Conservation (phyloP, 2,113 vertebrate species). For the Chunga burmeisteri region DNA sequence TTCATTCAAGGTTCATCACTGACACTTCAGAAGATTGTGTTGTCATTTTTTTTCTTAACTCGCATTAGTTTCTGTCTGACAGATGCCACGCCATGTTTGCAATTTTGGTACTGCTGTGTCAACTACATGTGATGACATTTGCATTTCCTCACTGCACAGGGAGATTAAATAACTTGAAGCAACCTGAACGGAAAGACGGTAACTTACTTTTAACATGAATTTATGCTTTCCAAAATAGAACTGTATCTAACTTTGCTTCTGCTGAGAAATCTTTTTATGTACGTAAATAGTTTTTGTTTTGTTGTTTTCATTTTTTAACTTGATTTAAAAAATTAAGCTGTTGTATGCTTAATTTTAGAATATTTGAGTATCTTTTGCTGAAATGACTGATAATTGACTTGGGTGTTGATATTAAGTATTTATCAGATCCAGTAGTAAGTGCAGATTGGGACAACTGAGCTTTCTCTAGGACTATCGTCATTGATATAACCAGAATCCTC, state of each 20-base stretch:
- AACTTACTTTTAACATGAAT: background rate
- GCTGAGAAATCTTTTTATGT: background rate
- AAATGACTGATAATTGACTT: background rate
- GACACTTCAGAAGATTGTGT: background rate
- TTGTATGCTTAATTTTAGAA: background rate
- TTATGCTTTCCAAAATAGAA: background rate
- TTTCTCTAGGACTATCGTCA: background rate
- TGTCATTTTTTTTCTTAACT: background rate
- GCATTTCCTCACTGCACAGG: constrained; percentile 72
- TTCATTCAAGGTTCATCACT: background rate
- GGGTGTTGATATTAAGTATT: background rate
- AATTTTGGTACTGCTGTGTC: constrained; percentile 73
- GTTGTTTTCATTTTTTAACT: background rate
- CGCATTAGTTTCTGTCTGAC: background rate
- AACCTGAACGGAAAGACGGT: constrained; percentile 71
- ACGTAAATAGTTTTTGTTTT: background rate
- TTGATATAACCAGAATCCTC: background rate
- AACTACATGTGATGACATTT: constrained; percentile 33
- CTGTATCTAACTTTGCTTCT: background rate
- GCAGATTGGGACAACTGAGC: background rate
- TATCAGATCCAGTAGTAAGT: background rate
- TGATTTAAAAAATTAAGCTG: background rate
- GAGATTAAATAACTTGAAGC: background rate
- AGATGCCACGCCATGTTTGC: constrained; percentile 77
- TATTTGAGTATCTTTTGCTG: background rate